Base-by-base conservation (phyloP, 64 coral and sea anemone species). In the Dendrophyllia cribrosa region DNA sequence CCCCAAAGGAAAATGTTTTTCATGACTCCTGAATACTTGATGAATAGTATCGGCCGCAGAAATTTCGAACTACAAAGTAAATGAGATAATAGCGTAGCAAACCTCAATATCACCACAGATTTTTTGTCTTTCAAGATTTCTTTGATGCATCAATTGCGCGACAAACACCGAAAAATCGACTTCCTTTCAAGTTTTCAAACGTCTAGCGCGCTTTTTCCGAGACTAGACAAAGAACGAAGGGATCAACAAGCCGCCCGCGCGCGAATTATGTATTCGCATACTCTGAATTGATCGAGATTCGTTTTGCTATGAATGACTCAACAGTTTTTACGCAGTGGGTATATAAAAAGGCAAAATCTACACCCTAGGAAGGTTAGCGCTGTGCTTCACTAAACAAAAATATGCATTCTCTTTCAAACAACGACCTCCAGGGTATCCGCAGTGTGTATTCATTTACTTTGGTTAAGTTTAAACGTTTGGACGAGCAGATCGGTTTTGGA, bases 1-100 rank as follows among this genome's bases (percentile, higher is more conserved):
- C 17, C 43, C 61, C 44, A 43, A 60, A 79, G 78, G 58, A 84
- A 68, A 23, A 84, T 49, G 2, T 1, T 48, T 25, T 67, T 50
- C 4, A 10, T 22, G 44, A 50, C 45, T 84, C 19, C 49, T 25
- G 43, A 64, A 66, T 84, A 84, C 19, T 47, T 49, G 61, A 20
- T 68, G n/a, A 65, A 51, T 11, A 23, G 80, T 84, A 84, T 84
- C 80, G 80, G 62, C 80, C 45, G 64, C 45, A 67, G 62, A 84
- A 66, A 60, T 59, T 17, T 26, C 5, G 46, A 82, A 65, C 59
- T 64, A 79, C 17, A 24, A 5, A 2, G 34, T 14, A 22, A 59
- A 56, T 23, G 15, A 13, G 55, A 79, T 34, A 13, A 75, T 22
- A 24, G 23, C 21, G 60, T 26, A 4, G 23, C 52, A 15, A 21